A percentile compares a stretch with the other conserved stretches of the same genome.
Conservation (phyloP, 2,888 invertebrate species). For the Aquatica leii region DNA sequence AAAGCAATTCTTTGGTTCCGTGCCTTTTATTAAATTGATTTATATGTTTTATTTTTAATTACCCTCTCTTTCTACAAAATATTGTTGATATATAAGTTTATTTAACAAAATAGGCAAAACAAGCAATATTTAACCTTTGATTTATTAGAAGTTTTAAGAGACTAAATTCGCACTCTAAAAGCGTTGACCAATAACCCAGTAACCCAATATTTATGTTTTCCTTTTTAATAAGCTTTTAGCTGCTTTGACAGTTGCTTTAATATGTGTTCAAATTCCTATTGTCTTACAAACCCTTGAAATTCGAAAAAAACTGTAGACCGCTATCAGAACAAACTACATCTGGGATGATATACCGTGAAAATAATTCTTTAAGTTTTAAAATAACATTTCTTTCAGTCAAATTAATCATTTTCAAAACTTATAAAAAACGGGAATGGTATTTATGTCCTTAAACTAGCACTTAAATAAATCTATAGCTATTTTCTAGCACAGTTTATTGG, state of each 20-base stretch:
- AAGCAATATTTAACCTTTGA: too few relatives aligned
- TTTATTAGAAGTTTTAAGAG: slow-evolving; percentile 16
- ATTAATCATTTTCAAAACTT: slow-evolving; percentile 7
- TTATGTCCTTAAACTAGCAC: slow-evolving; percentile 9
- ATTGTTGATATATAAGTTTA: background rate
- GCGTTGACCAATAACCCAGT: slow-evolving; percentile 21
- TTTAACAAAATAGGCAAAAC: too few relatives aligned
- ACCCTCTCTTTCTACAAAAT: background rate
- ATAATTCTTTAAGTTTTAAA: slow-evolving; percentile 19
- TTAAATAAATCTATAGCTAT: too few relatives aligned
- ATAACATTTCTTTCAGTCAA: slow-evolving; percentile 18
- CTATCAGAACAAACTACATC: slow-evolving; percentile 34
- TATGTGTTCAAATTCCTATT: slow-evolving; percentile 25
- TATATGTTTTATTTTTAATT: background rate
- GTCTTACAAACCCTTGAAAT: slow-evolving; percentile 1
- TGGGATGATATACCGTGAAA: slow-evolving; percentile 36
- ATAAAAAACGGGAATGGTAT: slow-evolving; percentile 28
- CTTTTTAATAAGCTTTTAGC: too few relatives aligned
- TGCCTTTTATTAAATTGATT: background rate
- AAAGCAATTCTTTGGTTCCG: background rate
- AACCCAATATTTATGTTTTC: slow-evolving; percentile 23
- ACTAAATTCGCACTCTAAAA: slow-evolving; percentile 24
- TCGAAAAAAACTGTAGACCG: slow-evolving; percentile 6
- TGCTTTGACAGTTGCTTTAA: slow-evolving; percentile 20
- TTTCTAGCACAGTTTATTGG: slow-evolving; percentile 39